Base-by-base conservation (phyloP, 2,113 vertebrate genomes). In the Octodon degus region DNA sequence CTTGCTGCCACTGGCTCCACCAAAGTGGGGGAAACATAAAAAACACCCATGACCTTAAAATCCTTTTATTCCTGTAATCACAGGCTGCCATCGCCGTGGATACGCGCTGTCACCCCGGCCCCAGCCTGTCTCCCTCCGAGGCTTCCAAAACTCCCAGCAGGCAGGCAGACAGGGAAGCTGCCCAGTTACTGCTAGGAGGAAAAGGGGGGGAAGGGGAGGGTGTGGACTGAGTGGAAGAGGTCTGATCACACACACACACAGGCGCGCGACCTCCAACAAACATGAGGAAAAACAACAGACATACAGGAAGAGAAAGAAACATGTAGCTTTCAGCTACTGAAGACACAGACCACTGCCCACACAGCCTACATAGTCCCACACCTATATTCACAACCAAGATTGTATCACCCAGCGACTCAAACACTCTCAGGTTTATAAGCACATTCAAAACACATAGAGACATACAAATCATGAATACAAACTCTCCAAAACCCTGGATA, bases 51-150 rank as follows among this genome's bases (percentile, higher is more conserved):
- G 98, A 97, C 98, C 97, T 98, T 97, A 98, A 97, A 98, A 98
- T 97, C 97, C 98, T 98, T 98, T 98, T 97, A 97, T 98, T 94
- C 97, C 92, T 55, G 74, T 98, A 98, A 98, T 97, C 98, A 98
- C 97, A 97, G 97, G 95, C 98, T 98, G 97, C 97, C 96, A 98
- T 95, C 4, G 10, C 87, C 47, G 93, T 84, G 25, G 96, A 97
- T 96, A 93, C 0, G 88, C 67, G 92, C 97, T 98, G 98, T 98
- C 98, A 98, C 89, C 97, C 97, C 12, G 9, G 96, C 87, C 96
- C 34, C 10, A 95, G 95, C 94, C 96, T 97, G 97, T 95, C 97
- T 97, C 97, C 96, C 83, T 94, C 94, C 74, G 53, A 0, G 14
- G 95, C 92, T 97, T 98, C 97, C 96, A 96, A 97, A 98, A 97